Percentiles rank a stretch among this genome's conserved stretches.
Evolutionary conservation across 2,888 invertebrate genomes (phyloP).

Genomic region (Rhagium mordax): DNA sequence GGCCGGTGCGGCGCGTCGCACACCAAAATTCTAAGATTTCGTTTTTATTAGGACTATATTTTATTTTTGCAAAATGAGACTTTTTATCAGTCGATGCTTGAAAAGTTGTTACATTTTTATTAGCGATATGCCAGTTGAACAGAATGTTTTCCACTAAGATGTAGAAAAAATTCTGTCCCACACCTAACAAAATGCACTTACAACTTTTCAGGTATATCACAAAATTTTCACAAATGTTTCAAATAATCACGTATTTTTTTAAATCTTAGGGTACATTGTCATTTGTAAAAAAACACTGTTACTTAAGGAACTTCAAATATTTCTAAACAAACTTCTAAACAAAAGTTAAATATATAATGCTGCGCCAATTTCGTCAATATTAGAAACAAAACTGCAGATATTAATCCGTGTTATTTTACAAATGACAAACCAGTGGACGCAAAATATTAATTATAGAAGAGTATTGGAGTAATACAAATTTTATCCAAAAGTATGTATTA

Average conservation of each 20-base stretch:
- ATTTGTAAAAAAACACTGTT: neutral
- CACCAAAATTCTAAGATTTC: neutral
- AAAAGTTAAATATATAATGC: neutral
- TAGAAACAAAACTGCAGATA: neutral
- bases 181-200: neutral
- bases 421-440: neutral
- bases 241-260: neutral
- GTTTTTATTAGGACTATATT: slow-evolving; percentile 24
- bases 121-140: too few relatives aligned
- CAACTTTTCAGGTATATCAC: slow-evolving; percentile 9
- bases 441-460: neutral
- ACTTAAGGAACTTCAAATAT: neutral
- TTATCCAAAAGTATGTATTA: slow-evolving; percentile 12
- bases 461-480: neutral
- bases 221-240: slow-evolving; percentile 12
- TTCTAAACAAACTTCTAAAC: too few relatives aligned
- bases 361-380: neutral
- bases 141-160: too few relatives aligned
- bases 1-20: too few relatives aligned
- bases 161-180: neutral
- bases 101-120: slow-evolving; percentile 10
- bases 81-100: slow-evolving; percentile 6
- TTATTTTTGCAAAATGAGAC: neutral
- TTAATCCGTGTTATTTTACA: neutral
- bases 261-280: neutral